A percentile compares a stretch with the other conserved stretches of the same genome.
Conservation (phyloP, 1,140 invertebrate species). For the Aphidius gifuensis region DNA sequence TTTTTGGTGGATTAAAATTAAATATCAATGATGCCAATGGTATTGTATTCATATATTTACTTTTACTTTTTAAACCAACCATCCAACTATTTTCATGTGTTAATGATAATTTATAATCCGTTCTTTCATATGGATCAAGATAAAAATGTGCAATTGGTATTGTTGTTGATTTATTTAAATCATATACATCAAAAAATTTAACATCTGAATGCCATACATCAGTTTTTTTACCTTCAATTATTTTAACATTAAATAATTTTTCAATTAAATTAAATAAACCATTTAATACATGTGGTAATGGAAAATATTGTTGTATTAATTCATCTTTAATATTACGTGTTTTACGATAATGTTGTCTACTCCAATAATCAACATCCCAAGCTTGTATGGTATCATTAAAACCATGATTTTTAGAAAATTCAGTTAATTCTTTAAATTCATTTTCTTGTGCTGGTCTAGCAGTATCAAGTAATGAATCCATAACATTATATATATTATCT, state of each 20-base stretch:
- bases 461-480: constrained; percentile 68
- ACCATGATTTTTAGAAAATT: constrained; percentile 74
- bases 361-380: constrained; percentile 89
- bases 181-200: constrained; percentile 76
- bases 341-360: constrained; percentile 65
- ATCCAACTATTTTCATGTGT: constrained; percentile 62
- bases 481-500: constrained; percentile 71
- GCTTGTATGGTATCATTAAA: constrained; percentile 67
- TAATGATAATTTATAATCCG: constrained; percentile 60
- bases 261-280: constrained; percentile 74
- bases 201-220: constrained; percentile 85
- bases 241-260: constrained; percentile 78
- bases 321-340: constrained; percentile 70
- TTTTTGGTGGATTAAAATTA: constrained; percentile 68
- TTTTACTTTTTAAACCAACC: constrained; percentile 66
- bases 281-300: constrained; percentile 71
- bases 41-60: constrained; percentile 58
- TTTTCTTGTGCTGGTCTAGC: constrained; percentile 69
- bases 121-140: constrained; percentile 75
- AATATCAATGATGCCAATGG: constrained; percentile 80
- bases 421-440: constrained; percentile 70
- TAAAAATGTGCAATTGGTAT: constrained; percentile 76
- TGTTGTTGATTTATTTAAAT: constrained; percentile 60
- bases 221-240: constrained; percentile 63
- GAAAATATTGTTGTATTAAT: constrained; percentile 78